Conservation (phyloP, 2,113 vertebrate species). For the Lontra canadensis region DNA sequence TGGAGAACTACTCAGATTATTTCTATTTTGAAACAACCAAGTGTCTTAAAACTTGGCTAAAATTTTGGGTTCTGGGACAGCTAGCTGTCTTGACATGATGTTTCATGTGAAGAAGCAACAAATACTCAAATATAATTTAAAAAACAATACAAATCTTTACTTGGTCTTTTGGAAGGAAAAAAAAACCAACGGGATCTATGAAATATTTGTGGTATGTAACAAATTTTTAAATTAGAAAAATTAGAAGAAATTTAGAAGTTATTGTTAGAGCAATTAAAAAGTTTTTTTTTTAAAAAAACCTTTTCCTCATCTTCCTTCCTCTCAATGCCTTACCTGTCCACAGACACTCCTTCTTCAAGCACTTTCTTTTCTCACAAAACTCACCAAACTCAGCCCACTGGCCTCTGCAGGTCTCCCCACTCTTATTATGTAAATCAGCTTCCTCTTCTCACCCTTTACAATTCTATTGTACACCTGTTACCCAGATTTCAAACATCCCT, state of each 20-base stretch:
- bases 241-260: neutral
- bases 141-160: neutral
- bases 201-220: neutral
- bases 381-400: neutral
- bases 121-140: neutral
- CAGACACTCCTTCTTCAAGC: neutral
- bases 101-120: neutral
- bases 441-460: neutral
- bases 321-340: fast-evolving
- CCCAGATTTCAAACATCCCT: neutral
- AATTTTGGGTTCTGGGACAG: neutral
- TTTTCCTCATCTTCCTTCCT: neutral
- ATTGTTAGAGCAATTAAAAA: neutral
- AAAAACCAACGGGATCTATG: neutral
- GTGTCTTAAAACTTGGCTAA: neutral
- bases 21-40: neutral
- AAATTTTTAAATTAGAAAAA: neutral
- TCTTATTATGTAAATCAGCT: neutral
- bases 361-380: neutral
- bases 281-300: neutral
- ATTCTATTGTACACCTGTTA: neutral
- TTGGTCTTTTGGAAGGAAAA: neutral
- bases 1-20: neutral
- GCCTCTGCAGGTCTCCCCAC: neutral
- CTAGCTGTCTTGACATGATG: neutral